phyloP scores from a whole-genome alignment of 2,797 vertebrate genomes.

The Masticophis lateralis region DNA sequence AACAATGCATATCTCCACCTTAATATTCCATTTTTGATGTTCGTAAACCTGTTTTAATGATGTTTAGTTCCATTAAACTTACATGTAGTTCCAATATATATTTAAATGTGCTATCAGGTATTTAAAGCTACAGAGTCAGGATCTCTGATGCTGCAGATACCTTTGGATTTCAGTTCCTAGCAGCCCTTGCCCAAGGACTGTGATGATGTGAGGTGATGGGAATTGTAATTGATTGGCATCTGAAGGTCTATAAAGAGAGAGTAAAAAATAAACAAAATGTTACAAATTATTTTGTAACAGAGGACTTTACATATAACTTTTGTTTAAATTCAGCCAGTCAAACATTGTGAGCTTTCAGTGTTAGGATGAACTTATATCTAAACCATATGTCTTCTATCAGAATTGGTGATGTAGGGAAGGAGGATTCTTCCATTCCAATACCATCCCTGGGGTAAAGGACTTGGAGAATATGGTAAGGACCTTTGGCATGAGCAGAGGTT shows the following conservation, averaged over 20 bases:
- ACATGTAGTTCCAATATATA: background rate
- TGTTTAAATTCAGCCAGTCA: background rate
- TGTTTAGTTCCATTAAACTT: background rate
- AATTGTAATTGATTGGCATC: background rate
- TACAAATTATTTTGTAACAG: background rate
- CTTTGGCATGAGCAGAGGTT: background rate
- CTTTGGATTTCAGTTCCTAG: background rate
- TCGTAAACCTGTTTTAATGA: background rate
- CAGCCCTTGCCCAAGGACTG: background rate
- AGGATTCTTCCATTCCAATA: background rate
- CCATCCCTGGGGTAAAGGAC: background rate
- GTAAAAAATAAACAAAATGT: background rate
- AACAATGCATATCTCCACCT: background rate
- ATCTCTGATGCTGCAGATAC: background rate
- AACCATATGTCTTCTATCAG: background rate
- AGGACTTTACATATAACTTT: background rate
- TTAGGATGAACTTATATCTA: background rate
- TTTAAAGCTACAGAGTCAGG: background rate
- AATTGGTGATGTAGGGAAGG: background rate
- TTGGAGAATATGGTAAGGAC: background rate
- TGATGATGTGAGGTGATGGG: background rate
- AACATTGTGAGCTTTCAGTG: background rate
- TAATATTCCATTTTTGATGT: background rate
- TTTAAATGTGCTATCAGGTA: background rate
- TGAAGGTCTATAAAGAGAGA: background rate